phyloP scores from a whole-genome alignment of 2,113 vertebrate species.

The Saguinus imperator region DNA sequence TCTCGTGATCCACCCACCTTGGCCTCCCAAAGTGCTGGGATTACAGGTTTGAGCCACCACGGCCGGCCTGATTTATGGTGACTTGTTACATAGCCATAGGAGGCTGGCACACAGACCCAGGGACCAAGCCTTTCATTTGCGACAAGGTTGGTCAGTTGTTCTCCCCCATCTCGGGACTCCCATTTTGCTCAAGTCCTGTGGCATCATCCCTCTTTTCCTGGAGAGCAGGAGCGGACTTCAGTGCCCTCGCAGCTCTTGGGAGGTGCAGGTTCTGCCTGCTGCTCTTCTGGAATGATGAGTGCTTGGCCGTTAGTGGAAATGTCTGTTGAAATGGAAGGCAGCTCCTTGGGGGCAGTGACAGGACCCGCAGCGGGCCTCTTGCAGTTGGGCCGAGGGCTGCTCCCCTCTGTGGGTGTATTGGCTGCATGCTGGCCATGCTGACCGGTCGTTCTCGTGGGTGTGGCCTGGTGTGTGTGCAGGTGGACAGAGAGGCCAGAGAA shows the following conservation, averaged over 20 bases:
- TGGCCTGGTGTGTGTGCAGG: neutral
- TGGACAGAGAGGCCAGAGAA: neutral
- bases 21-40: too few relatives aligned
- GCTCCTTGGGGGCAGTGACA: neutral
- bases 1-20: too few relatives aligned
- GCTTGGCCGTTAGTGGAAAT: neutral
- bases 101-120: neutral
- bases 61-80: neutral
- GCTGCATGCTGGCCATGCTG: accelerated
- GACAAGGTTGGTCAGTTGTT: neutral
- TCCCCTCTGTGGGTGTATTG: neutral
- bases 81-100: neutral
- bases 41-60: too few relatives aligned
- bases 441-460: accelerated
- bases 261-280: neutral
- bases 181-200: neutral
- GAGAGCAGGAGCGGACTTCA: neutral
- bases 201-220: neutral
- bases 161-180: neutral
- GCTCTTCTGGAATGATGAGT: neutral
- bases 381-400: neutral
- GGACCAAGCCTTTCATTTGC: neutral
- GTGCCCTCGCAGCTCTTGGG: neutral
- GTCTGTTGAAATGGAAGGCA: neutral
- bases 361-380: too few relatives aligned